Conservation (phyloP, 2,113 vertebrate genomes). For the Desmodus rotundus region DNA sequence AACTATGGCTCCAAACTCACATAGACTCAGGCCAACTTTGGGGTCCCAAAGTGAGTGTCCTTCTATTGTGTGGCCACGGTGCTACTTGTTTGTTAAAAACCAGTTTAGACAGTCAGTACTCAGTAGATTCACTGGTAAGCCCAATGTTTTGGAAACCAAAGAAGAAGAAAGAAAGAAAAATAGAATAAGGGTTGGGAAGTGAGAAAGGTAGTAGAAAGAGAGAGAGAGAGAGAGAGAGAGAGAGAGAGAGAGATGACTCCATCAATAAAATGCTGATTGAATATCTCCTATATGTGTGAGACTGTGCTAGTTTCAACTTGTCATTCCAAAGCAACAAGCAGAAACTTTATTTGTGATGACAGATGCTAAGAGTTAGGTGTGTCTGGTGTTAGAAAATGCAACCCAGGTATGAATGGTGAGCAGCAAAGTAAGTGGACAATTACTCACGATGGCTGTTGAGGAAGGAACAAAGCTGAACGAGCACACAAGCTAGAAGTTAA, state of each 20-base stretch:
- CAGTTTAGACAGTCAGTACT: not conserved
- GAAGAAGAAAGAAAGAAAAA: not conserved
- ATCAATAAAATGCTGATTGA: not conserved
- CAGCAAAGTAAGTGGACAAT: not conserved
- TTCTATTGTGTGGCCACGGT: not conserved
- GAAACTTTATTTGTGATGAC: not conserved
- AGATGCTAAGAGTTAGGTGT: conserved; percentile 51
- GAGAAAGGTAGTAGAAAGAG: not conserved
- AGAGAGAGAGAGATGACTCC: not conserved
- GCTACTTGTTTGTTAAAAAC: not conserved
- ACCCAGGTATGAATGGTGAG: not conserved
- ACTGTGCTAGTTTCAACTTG: conserved; percentile 30
- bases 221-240: not conserved
- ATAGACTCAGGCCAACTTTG: not conserved
- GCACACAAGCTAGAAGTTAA: not conserved
- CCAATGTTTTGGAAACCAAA: not conserved
- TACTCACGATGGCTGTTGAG: not conserved
- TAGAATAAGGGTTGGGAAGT: no score
- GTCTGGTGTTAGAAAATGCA: not conserved
- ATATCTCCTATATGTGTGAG: not conserved
- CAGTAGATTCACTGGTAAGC: not conserved
- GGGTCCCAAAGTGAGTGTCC: not conserved
- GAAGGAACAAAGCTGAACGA: not conserved
- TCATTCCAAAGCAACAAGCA: not conserved
- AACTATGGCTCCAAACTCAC: not conserved